Evolutionary conservation across 2,797 vertebrate species (phyloP).

Genomic region (Neomorphus geoffroyi): DNA sequence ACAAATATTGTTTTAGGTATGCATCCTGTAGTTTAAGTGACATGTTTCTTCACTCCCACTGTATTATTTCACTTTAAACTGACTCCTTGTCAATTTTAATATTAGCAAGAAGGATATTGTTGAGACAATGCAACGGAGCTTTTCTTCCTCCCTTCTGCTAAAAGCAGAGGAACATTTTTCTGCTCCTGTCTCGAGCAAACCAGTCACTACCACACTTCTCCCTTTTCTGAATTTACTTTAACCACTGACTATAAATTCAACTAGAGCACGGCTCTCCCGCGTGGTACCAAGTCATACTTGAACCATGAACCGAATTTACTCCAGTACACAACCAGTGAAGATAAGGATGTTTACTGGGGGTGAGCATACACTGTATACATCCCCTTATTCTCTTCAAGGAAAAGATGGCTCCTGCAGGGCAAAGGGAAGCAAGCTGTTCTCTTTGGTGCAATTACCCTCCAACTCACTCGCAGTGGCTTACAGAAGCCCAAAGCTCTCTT

Average conservation of each 20-base stretch:
- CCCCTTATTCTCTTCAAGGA: not conserved
- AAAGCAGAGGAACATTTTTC: not conserved
- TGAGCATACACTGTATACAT: not conserved
- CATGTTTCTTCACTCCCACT: not conserved
- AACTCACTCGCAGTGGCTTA: not conserved
- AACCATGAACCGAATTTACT: not conserved
- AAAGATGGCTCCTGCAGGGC: not conserved
- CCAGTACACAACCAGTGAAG: not conserved
- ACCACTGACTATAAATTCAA: not conserved
- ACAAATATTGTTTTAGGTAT: not conserved
- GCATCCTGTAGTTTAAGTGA: not conserved
- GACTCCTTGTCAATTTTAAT: not conserved
- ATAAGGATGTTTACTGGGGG: not conserved
- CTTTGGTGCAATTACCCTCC: not conserved
- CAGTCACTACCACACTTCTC: not conserved
- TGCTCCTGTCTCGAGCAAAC: conserved; percentile 5
- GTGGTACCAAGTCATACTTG: not conserved
- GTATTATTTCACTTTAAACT: not conserved
- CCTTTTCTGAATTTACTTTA: not conserved
- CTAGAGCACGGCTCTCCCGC: not conserved
- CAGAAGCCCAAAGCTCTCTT: not conserved
- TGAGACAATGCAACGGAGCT: not conserved
- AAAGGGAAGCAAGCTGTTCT: not conserved
- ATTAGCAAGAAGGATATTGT: not conserved
- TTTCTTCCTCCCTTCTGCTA: conserved; percentile 2